phyloP scores from a whole-genome alignment of 2,888 invertebrate genomes.

The Drosophila mettleri region DNA sequence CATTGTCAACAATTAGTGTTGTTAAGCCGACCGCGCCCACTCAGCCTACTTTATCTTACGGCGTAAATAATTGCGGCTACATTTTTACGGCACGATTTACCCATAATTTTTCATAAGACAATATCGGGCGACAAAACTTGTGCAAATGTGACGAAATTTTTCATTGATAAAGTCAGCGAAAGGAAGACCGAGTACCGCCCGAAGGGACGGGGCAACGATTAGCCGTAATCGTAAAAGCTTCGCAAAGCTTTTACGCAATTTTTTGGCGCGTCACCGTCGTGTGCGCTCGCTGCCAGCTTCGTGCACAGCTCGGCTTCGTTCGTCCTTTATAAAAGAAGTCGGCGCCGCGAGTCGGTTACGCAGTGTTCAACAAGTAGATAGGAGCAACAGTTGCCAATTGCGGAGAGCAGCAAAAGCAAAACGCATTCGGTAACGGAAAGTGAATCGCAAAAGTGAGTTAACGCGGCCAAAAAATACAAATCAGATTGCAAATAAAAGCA shows the following conservation, averaged over 20 bases:
- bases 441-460: conserved; percentile 30
- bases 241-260: conserved; percentile 71
- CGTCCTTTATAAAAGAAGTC: conserved; percentile 82
- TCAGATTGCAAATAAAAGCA: neutral
- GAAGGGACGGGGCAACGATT: neutral
- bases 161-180: conserved; percentile 76
- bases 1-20: conserved; percentile 53
- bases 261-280: conserved; percentile 61
- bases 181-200: neutral
- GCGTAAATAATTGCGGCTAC: conserved; percentile 61
- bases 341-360: conserved; percentile 69
- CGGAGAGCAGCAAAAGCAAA: conserved; percentile 18
- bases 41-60: conserved; percentile 35
- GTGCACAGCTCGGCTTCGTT: conserved; percentile 45
- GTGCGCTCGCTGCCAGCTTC: conserved; percentile 15
- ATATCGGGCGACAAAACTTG: conserved; percentile 47
- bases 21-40: neutral
- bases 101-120: conserved; percentile 49
- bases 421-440: conserved; percentile 12
- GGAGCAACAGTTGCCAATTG: conserved; percentile 77
- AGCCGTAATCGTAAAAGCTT: conserved; percentile 59
- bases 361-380: conserved; percentile 85
- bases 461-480: conserved; percentile 8
- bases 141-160: conserved; percentile 70
- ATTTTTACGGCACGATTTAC: conserved; percentile 44